phyloP scores from a whole-genome alignment of 2,113 vertebrate genomes.

The Phalacrocorax brasilianus region DNA sequence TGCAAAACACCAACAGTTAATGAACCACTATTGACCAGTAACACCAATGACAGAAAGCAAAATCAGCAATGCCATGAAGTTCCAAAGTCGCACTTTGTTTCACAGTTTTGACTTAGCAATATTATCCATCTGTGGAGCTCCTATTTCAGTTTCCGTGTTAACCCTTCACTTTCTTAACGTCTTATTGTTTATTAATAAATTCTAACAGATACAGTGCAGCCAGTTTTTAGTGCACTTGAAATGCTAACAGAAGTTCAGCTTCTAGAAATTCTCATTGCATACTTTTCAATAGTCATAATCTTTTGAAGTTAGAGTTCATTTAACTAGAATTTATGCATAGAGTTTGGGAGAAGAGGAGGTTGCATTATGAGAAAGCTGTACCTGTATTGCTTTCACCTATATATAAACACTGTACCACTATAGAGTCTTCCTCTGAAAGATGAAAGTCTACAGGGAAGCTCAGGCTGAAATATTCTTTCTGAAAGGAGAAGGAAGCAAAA shows the following conservation, averaged over 20 bases:
- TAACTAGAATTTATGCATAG: not conserved
- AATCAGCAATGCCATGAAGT: not conserved
- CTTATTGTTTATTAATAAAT: not conserved
- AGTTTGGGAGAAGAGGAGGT: not conserved
- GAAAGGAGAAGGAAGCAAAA: not conserved
- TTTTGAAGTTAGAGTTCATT: not conserved
- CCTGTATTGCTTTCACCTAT: not conserved
- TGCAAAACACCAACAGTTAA: not conserved
- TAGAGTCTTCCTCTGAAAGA: not conserved
- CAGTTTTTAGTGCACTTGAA: not conserved
- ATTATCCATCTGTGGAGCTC: not conserved
- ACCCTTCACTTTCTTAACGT: not conserved
- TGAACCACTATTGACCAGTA: not conserved
- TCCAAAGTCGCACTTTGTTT: not conserved
- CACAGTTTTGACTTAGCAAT: not conserved
- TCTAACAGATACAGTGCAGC: not conserved
- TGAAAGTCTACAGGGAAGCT: not conserved
- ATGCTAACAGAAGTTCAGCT: not conserved
- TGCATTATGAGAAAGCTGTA: not conserved
- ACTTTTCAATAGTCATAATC: not conserved
- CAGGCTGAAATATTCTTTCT: not conserved
- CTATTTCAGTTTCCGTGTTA: not conserved
- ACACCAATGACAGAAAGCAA: not conserved
- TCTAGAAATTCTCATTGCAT: not conserved
- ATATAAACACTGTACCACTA: rapidly evolving